These are phyloP conservation scores for Orthonychiurus folsomi DNA, from an alignment of 2,888 invertebrate genomes.

Conservation along the genomic window DNA sequence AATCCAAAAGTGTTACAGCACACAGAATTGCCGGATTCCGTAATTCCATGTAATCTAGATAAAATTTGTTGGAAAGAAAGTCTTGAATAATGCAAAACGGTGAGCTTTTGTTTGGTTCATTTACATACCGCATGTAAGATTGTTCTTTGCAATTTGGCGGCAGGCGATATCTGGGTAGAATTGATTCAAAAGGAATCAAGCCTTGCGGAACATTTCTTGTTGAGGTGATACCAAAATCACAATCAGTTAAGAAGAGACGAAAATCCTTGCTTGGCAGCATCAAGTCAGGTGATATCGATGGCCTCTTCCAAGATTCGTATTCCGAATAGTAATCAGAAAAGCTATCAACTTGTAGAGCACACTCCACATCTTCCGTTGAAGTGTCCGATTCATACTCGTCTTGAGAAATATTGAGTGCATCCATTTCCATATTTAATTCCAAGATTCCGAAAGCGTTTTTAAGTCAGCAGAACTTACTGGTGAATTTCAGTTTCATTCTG, in stretches of 20 bases:
- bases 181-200: not conserved
- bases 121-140: slow-evolving; percentile 7
- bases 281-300: not conserved
- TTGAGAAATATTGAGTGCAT: slow-evolving; percentile 23
- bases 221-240: slow-evolving; percentile 8
- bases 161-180: not conserved
- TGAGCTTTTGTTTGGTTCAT: no score
- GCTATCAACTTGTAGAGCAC: no score
- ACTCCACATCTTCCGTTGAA: slow-evolving; percentile 25
- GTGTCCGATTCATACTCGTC: slow-evolving; percentile 27
- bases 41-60: slow-evolving; percentile 13
- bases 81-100: no score
- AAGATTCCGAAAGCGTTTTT: not conserved
- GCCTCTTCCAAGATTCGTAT: slow-evolving; percentile 9
- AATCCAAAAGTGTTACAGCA: slow-evolving; percentile 29
- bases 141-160: not conserved
- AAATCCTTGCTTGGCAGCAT: not conserved
- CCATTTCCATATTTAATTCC: slow-evolving; percentile 16
- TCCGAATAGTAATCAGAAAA: slow-evolving; percentile 10
- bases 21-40: slow-evolving; percentile 15
- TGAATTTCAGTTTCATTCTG: no score
- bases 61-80: no score
- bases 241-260: slow-evolving; percentile 8
- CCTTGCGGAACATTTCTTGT: not conserved
- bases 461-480: no score